Evolutionary conservation across 2,113 vertebrate genomes (phyloP).

Genomic region (Lycaon pictus): DNA sequence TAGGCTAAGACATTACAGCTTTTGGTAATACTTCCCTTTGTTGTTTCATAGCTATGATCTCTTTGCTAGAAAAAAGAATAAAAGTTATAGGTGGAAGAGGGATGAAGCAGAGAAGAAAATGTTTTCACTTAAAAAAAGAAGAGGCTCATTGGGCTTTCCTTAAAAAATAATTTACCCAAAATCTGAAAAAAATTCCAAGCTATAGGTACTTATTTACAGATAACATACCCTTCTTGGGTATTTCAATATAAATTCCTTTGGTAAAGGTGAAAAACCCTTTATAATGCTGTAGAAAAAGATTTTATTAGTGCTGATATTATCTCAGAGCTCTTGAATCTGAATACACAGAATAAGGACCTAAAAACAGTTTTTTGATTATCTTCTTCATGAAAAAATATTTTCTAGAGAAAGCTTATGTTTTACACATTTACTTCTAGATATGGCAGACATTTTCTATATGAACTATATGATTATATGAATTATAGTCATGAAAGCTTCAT

Average conservation of each 20-base stretch:
- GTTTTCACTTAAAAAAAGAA: slow-evolving; percentile 55
- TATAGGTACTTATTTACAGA: slow-evolving; percentile 64
- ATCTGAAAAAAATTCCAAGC: slow-evolving; percentile 54
- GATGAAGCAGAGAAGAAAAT: slow-evolving; percentile 60
- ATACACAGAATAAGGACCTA: slow-evolving; percentile 36
- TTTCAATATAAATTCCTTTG: slow-evolving; percentile 61
- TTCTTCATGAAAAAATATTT: slow-evolving; percentile 57
- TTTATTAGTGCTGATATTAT: slow-evolving; percentile 53
- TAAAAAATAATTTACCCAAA: slow-evolving; percentile 67
- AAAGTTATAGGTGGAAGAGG: slow-evolving; percentile 56
- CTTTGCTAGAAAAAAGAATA: slow-evolving; percentile 57
- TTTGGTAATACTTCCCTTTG: slow-evolving; percentile 68
- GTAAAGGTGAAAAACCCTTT: slow-evolving; percentile 13
- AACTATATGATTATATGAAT: not conserved
- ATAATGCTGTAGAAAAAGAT: slow-evolving; percentile 53
- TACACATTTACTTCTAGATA: slow-evolving; percentile 55
- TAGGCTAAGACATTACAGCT: slow-evolving; percentile 75
- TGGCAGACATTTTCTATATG: slow-evolving; percentile 58
- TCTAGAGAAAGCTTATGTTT: slow-evolving; percentile 53
- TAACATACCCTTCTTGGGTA: slow-evolving; percentile 67
- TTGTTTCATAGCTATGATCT: slow-evolving; percentile 66
- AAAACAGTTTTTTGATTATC: not conserved
- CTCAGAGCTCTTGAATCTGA: slow-evolving; percentile 56
- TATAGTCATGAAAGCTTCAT: slow-evolving; percentile 36
- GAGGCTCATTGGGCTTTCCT: slow-evolving; percentile 52